Conservation (phyloP, 2,888 invertebrate genomes). For the Charanyca ferruginea region DNA sequence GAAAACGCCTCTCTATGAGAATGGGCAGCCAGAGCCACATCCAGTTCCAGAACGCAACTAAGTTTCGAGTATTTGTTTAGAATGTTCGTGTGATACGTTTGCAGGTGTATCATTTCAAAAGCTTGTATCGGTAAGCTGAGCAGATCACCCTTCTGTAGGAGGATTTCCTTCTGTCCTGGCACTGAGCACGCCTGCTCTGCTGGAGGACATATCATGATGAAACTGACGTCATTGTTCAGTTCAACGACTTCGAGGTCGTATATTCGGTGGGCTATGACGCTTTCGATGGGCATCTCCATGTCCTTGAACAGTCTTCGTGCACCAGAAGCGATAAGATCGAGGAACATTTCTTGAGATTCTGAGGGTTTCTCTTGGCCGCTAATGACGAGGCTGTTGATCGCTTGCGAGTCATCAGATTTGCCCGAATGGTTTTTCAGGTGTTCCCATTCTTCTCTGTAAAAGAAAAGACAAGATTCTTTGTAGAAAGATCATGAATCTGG, state of each 20-base stretch:
- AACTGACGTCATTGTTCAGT: constrained; percentile 96
- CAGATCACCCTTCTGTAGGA: constrained; percentile 96
- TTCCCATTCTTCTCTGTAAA: constrained; percentile 98
- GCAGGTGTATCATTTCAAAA: constrained; percentile 98
- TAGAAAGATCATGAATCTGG: background rate
- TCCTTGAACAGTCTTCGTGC: constrained; percentile 94
- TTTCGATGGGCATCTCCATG: constrained; percentile 94
- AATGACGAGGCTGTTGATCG: constrained; percentile 80
- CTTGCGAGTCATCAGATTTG: constrained; percentile 77
- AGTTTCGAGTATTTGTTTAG: constrained; percentile 97
- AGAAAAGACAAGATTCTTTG: constrained; percentile 6
- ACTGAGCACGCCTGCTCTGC: constrained; percentile 98
- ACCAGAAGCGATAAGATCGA: constrained; percentile 94
- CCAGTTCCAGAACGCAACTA: constrained; percentile 98
- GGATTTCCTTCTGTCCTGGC: constrained; percentile 96
- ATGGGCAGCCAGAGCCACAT: constrained; percentile 97
- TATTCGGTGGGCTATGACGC: constrained; percentile 94
- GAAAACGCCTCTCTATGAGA: constrained; percentile 98
- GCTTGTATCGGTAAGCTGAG: constrained; percentile 98
- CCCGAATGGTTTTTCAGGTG: constrained; percentile 93
- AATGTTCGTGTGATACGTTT: constrained; percentile 97
- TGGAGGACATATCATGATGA: constrained; percentile 97
- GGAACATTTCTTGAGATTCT: constrained; percentile 95
- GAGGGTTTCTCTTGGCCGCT: constrained; percentile 89
- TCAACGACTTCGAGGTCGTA: constrained; percentile 99